Evolutionary conservation across 2,797 vertebrate genomes (phyloP).

Genomic region (Lindbergichthys nudifrons): DNA sequence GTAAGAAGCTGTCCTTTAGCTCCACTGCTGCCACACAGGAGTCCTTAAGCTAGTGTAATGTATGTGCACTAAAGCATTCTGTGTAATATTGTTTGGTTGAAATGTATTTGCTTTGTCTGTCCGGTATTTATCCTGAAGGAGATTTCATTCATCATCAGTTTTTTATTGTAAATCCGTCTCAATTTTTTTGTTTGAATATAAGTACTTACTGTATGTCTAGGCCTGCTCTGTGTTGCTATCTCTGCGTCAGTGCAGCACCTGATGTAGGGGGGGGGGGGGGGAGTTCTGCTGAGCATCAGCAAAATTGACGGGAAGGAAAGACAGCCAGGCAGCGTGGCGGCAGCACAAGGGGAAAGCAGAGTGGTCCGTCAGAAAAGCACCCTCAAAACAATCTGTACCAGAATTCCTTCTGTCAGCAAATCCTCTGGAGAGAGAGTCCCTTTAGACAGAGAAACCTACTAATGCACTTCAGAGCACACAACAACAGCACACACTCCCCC

Average conservation of each 20-base stretch:
- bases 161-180: slow-evolving; percentile 5
- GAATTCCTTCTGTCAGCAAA: slow-evolving; percentile 81
- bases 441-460: slow-evolving; percentile 66
- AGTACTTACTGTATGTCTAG: slow-evolving; percentile 8
- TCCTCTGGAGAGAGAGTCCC: slow-evolving; percentile 75
- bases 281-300: slow-evolving; percentile 77
- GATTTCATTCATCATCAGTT: slow-evolving; percentile 32
- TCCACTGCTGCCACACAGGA: slow-evolving; percentile 79
- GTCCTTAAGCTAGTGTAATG: slow-evolving; percentile 62
- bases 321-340: slow-evolving; percentile 64
- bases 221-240: slow-evolving; percentile 36
- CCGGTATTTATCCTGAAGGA: slow-evolving; percentile 47
- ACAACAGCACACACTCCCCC: slow-evolving; percentile 75
- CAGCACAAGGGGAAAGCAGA: slow-evolving; percentile 58
- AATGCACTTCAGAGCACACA: slow-evolving; percentile 84
- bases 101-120: slow-evolving; percentile 38
- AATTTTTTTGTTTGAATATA: not conserved
- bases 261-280: slow-evolving; percentile 20
- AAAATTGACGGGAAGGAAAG: slow-evolving; percentile 72
- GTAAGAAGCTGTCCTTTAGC: slow-evolving; percentile 86
- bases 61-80: slow-evolving; percentile 80
- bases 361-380: slow-evolving; percentile 75
- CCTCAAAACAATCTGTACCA: slow-evolving; percentile 78
- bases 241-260: slow-evolving; percentile 59
- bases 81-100: slow-evolving; percentile 50